Evolutionary conservation across 2,888 invertebrate genomes (phyloP).

Genomic region (Apamea crenata): DNA sequence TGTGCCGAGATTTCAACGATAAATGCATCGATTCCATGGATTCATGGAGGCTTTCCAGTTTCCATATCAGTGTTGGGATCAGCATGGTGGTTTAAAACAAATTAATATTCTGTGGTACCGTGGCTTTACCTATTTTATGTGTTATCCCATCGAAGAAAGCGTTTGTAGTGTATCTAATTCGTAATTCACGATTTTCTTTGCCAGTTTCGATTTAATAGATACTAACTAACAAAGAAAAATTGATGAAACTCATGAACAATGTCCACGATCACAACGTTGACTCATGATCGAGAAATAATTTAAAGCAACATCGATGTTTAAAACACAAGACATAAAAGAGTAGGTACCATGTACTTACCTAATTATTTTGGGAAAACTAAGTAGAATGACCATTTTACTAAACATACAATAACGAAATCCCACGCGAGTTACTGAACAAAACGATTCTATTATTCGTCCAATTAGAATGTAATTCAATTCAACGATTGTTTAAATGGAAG

Average conservation of each 20-base stretch:
- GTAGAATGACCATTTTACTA: constrained; percentile 36
- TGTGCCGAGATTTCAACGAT: constrained; percentile 11
- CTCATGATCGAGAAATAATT: neutral
- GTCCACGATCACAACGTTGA: neutral
- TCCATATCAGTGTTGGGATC: neutral
- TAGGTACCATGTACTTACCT: neutral
- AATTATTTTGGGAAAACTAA: constrained; percentile 24
- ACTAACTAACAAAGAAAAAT: neutral
- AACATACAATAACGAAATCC: constrained; percentile 42
- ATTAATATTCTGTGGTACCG: neutral
- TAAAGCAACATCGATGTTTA: neutral
- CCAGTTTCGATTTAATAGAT: neutral
- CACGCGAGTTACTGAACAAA: constrained; percentile 48
- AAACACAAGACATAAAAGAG: constrained; percentile 2
- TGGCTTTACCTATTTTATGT: neutral
- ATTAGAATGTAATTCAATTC: constrained; percentile 63
- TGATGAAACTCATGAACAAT: neutral
- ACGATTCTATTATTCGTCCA: constrained; percentile 54
- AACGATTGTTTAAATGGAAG: constrained; percentile 48
- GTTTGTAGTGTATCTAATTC: neutral
- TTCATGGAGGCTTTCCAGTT: neutral
- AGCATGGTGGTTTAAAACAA: neutral
- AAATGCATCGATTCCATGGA: neutral
- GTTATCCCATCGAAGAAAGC: neutral
- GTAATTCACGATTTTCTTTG: neutral